Evolutionary conservation across 2,113 vertebrate species (phyloP), one percentile per base, ranked within the genome.

Genomic region (Glaucidium brasilianum): DNA sequence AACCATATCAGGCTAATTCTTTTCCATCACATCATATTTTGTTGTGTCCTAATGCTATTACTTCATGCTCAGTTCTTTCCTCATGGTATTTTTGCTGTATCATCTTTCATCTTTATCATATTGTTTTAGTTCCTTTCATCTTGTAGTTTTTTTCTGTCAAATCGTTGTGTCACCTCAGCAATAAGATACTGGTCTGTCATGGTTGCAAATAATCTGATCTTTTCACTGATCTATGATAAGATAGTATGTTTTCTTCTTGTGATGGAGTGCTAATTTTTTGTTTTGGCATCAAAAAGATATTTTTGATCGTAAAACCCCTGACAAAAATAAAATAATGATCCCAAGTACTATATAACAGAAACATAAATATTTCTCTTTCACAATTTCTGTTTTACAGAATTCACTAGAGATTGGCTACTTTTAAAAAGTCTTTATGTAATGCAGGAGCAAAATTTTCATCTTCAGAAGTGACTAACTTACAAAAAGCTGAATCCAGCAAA

Each of bases 51-150:
- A 58, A 90, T 83, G 67, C 50, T 66, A 59, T 93, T 96, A 77
- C 86, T 94, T 85, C 75, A 68, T 88, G 59, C 14, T 66, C 29
- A 26, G 27, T 88, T 91, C 90, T 87, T 92, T 80, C 64, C 72
- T 88, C 1, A 0, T 87, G 39, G 20, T 81, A 63, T 80, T 92
- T 91, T 79, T 88, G 66, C 69, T 85, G 34, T 56, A 78, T 88
- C 77, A 93, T 91, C 88, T 93, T 94, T 96, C 55, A 64, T 91
- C 82, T 95, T 90, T 79, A 82, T 94, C 77, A 49, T 79, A 89
- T 49, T 91, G 66, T 74, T 96, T 97, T 96, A 79, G 50, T 88
- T 94, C 67, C 63, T 92, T 96, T 96, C 53, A 82, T 95, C 76
- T 84, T 82, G 32, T 23, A 53, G 18, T 41, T 66, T 81, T 81